Conservation (phyloP, 2,888 invertebrate species). For the Caenorhabditis panamensis region DNA sequence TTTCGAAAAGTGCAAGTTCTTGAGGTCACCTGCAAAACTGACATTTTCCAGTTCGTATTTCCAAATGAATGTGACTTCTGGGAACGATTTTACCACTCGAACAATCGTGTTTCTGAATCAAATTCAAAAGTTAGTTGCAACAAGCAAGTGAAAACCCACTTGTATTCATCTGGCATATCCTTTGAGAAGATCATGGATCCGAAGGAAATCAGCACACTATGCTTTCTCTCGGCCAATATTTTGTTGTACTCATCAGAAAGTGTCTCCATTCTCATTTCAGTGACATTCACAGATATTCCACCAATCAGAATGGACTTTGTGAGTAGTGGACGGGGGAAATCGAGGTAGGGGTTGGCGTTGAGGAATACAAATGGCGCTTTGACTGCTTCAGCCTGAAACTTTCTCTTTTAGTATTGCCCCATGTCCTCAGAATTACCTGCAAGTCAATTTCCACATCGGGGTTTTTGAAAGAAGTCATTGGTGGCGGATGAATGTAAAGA, state of each 20-base stretch:
- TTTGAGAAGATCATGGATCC: slow-evolving; percentile 43
- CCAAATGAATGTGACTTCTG: slow-evolving; percentile 56
- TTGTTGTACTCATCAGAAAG: slow-evolving; percentile 1
- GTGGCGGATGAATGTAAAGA: not conserved
- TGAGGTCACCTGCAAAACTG: not conserved
- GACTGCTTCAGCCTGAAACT: slow-evolving; percentile 4
- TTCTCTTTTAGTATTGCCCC: too few relatives aligned
- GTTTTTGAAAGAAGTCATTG: slow-evolving; percentile 10
- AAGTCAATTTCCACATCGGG: slow-evolving; percentile 11
- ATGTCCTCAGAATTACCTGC: not conserved
- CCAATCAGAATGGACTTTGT: slow-evolving; percentile 48
- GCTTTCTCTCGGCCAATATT: slow-evolving; percentile 10
- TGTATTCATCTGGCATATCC: slow-evolving; percentile 37
- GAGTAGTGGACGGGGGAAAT: slow-evolving; percentile 41
- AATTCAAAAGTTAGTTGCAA: not conserved
- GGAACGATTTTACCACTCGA: slow-evolving; percentile 10
- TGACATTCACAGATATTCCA: slow-evolving; percentile 45
- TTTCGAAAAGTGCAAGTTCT: slow-evolving; percentile 24
- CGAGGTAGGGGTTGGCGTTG: slow-evolving; percentile 51
- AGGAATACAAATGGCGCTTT: slow-evolving; percentile 33
- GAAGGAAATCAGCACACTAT: slow-evolving; percentile 51
- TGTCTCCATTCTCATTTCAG: slow-evolving; percentile 22
- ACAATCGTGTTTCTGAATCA: slow-evolving; percentile 21
- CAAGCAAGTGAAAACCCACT: slow-evolving; percentile 2
- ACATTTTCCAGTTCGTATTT: slow-evolving; percentile 39